These are phyloP conservation scores for Hybognathus amarus DNA, from an alignment of 2,797 vertebrate species.

Conservation along the genomic window DNA sequence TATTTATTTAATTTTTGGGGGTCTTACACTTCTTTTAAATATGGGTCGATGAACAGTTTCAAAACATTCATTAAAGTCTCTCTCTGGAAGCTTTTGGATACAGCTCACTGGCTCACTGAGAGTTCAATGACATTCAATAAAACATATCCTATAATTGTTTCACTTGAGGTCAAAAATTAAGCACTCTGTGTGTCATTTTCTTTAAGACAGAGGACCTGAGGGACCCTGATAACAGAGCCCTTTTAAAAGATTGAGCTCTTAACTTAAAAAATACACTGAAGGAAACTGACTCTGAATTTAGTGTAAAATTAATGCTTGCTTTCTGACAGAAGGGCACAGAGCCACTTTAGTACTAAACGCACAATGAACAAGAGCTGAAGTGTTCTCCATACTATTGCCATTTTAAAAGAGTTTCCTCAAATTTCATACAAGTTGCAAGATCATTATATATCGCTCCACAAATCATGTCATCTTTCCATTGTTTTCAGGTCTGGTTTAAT, in stretches of 20 bases:
- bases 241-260: conserved; percentile 29
- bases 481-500: conserved; percentile 35
- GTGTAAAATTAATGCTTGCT: conserved; percentile 19
- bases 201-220: conserved; percentile 27
- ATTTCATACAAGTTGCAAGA: conserved; percentile 18
- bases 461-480: conserved; percentile 33
- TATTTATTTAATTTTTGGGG: too few relatives aligned
- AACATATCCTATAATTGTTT: conserved; percentile 41
- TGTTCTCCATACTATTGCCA: neutral
- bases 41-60: conserved; percentile 16
- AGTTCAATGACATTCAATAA: conserved; percentile 27
- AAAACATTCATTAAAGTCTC: conserved; percentile 3
- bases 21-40: conserved; percentile 20
- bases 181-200: conserved; percentile 36
- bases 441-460: conserved; percentile 22
- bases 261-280: conserved; percentile 20
- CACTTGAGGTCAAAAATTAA: conserved; percentile 43
- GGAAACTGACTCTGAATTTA: conserved; percentile 16
- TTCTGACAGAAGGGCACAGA: neutral
- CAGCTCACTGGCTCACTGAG: conserved; percentile 11
- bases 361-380: neutral
- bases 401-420: conserved; percentile 10
- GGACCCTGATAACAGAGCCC: conserved; percentile 6
- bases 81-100: conserved; percentile 5
- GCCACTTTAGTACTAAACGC: neutral